Conservation (phyloP, 2,888 invertebrate species). For the Callimorpha dominula region DNA sequence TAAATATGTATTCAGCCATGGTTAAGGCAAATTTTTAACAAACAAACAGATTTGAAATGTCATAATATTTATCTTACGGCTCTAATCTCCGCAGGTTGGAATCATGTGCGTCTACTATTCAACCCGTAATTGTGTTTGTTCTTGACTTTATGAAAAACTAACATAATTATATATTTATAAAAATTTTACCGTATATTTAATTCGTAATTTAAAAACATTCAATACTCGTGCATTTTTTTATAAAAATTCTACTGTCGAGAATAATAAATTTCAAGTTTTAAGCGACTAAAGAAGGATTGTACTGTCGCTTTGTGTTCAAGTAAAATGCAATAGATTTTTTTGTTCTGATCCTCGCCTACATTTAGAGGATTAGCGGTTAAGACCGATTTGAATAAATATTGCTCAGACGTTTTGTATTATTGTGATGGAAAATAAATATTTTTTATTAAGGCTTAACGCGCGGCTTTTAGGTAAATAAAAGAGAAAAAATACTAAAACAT, state of each 20-base stretch:
- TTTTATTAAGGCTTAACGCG: slow-evolving; percentile 2
- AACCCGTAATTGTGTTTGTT: too few relatives aligned
- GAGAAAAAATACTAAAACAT: background rate
- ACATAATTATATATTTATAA: too few relatives aligned
- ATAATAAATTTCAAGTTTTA: slow-evolving; percentile 23
- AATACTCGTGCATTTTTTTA: background rate
- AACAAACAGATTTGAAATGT: too few relatives aligned
- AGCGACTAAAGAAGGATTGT: slow-evolving; percentile 17
- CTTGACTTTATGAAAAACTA: too few relatives aligned
- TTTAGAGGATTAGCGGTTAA: slow-evolving; percentile 22
- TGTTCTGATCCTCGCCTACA: slow-evolving; percentile 22
- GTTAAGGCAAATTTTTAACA: too few relatives aligned
- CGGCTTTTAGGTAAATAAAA: background rate
- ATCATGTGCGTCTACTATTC: too few relatives aligned
- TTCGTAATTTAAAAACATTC: background rate
- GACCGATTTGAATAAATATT: slow-evolving; percentile 20
- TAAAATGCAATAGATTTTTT: slow-evolving; percentile 20
- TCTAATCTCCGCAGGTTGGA: too few relatives aligned
- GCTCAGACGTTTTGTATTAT: slow-evolving; percentile 9
- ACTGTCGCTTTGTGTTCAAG: slow-evolving; percentile 24
- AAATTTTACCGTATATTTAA: background rate
- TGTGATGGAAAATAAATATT: slow-evolving; percentile 17
- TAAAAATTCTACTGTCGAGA: slow-evolving; percentile 7
- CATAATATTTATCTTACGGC: too few relatives aligned
- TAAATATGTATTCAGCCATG: too few relatives aligned